Base-by-base conservation (phyloP, 2,888 invertebrate species). In the Heteromyza rotundicornis region DNA sequence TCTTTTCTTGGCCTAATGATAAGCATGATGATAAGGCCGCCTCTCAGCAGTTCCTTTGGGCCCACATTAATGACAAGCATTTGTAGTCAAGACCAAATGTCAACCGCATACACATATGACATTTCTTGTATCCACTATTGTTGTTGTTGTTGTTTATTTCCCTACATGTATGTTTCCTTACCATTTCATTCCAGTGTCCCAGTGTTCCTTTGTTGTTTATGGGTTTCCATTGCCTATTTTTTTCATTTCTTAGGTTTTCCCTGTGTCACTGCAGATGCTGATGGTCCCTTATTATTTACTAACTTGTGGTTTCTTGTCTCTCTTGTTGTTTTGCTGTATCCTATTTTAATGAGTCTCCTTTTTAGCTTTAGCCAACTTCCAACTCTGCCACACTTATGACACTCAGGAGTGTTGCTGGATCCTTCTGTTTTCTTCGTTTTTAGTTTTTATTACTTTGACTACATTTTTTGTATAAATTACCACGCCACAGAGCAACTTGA, bases 21-120 rank as follows among this genome's bases (percentile, higher is more conserved):
- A 40, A 49, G 32, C 50, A 40, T 16, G 47, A 27, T 52, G 27
- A 27, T 27, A 27, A 27, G 27, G 10, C n/a, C 10, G 27, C 10
- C 27, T 27, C n/a, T 40, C n/a, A 40, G 32, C 32, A 32, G 54
- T 64, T 50, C 54, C 51, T 52, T 23, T 22, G 32, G 27, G n/a
- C 36, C 27, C 24, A 24, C 55, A 64, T 64, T 60, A 65, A 65
- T 57, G 22, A 63, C 55, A 7, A 40, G 44, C 62, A 66, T 66
- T 68, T 64, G 20, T 57, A 62, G 55, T 59, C 57, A 64, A 54
- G 62, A 66, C 55, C 57, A 64, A 68, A 63, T 64, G 64, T 68
- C 64, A 65, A 68, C 62, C 52, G 32, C 61, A 64, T 36, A 54
- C 22, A 35, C 47, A 36, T 50, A 32, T 49, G 49, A 32, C 40